phyloP scores from a whole-genome alignment of 64 coral and sea anemone species.

The Montipora sp. region DNA sequence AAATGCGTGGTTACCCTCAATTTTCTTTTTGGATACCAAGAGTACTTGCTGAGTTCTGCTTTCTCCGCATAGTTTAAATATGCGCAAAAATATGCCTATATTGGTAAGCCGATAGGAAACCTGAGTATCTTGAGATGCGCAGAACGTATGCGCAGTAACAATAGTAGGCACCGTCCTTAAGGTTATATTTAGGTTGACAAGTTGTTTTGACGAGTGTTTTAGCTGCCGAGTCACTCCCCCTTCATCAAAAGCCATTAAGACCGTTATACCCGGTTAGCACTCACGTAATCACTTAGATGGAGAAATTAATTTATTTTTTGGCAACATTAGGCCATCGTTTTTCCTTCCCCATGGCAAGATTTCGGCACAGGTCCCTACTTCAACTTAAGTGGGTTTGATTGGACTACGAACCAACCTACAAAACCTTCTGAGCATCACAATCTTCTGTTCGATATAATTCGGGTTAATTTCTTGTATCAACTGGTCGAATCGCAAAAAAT shows the following conservation, averaged over 20 bases:
- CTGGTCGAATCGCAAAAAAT: constrained; percentile 23
- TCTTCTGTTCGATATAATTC: constrained; percentile 46
- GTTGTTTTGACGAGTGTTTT: neutral
- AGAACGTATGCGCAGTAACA: no score
- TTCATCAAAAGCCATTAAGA: neutral
- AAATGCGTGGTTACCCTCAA: no score
- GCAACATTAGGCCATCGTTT: neutral
- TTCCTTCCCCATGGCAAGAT: neutral
- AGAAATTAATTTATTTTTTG: neutral
- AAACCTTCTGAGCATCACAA: constrained; percentile 34
- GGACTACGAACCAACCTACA: neutral
- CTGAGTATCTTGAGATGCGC: no score
- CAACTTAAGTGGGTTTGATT: constrained; percentile 17
- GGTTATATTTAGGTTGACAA: no score
- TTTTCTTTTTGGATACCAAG: no score
- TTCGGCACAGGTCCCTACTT: neutral
- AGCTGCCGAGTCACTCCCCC: neutral
- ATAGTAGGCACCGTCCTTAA: no score
- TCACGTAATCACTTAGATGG: no score
- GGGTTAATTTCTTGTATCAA: constrained; percentile 59
- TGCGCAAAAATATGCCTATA: no score
- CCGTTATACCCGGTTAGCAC: no score
- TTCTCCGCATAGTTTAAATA: no score
- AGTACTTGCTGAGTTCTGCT: no score
- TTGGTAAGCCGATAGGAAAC: no score